A percentile compares a stretch with the other conserved stretches of the same genome.
Evolutionary conservation across 2,113 vertebrate genomes (phyloP).

Genomic region (Lagenorhynchus albirostris): DNA sequence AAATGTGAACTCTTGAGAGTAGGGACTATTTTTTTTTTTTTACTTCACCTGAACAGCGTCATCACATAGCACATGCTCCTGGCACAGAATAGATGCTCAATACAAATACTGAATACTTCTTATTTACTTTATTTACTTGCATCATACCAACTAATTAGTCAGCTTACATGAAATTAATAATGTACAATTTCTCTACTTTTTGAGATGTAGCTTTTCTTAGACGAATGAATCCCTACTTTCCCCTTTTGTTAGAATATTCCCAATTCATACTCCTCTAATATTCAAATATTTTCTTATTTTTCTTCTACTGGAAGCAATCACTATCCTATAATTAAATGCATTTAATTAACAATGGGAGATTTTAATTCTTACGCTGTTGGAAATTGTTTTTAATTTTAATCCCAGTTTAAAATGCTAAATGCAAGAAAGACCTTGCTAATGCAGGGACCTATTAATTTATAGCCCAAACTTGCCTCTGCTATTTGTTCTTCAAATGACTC

Average conservation of each 20-base stretch:
- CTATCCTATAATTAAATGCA: not conserved
- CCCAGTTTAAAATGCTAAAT: not conserved
- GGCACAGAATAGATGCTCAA: not conserved
- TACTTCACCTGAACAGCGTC: not conserved
- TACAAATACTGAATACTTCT: not conserved
- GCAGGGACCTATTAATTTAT: not conserved
- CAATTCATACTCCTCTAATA: not conserved
- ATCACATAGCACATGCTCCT: not conserved
- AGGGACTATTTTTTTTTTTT: not conserved
- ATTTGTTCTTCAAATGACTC: conserved; percentile 1
- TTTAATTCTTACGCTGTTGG: not conserved
- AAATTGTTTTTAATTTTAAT: conserved; percentile 38
- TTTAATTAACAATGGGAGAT: not conserved
- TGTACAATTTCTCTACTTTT: not conserved
- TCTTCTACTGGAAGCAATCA: not conserved
- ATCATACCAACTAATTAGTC: not conserved
- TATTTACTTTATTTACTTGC: not conserved
- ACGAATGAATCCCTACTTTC: not conserved
- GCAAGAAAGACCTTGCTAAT: not conserved
- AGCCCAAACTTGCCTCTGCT: not conserved
- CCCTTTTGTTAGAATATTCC: not conserved
- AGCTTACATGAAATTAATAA: not conserved
- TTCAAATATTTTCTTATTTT: conserved; percentile 19
- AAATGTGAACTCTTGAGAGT: not conserved
- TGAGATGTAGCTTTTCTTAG: not conserved